Percentiles rank a stretch among this genome's conserved stretches.
Evolutionary conservation across 2,113 vertebrate species (phyloP).

Genomic region (Gnathonemus echidnorhynchus): DNA sequence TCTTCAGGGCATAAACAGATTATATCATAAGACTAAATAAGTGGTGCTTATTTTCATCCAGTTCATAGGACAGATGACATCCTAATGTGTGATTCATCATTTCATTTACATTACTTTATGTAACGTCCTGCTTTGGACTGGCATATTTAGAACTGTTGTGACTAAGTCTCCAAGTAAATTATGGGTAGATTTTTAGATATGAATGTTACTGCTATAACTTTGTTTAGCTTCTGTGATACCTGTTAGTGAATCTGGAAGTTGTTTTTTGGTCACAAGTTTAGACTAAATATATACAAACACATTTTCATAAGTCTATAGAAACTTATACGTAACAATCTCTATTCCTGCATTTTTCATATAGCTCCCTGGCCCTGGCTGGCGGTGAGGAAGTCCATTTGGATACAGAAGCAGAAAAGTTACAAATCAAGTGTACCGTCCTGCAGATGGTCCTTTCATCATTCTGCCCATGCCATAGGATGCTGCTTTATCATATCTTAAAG

Average conservation of each 20-base stretch:
- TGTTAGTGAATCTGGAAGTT: neutral
- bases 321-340: neutral
- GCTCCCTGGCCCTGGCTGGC: slow-evolving; percentile 67
- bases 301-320: neutral
- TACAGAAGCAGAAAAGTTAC: slow-evolving; percentile 63
- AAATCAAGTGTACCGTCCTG: slow-evolving; percentile 69
- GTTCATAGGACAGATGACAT: neutral
- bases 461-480: slow-evolving; percentile 72
- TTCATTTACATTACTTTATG: neutral
- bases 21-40: neutral
- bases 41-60: neutral
- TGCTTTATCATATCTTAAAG: slow-evolving; percentile 72
- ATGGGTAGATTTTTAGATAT: neutral
- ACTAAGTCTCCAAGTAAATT: neutral
- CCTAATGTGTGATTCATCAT: neutral
- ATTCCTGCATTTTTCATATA: slow-evolving; percentile 60
- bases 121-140: neutral
- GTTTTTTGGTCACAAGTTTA: neutral
- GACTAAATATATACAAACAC: neutral
- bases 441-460: slow-evolving; percentile 72
- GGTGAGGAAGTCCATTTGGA: slow-evolving; percentile 51
- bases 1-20: neutral
- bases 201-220: neutral
- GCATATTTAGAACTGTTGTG: neutral
- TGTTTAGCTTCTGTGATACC: neutral